Conservation (phyloP, 2,113 vertebrate species). For the Microcebus lehilahytsara region DNA sequence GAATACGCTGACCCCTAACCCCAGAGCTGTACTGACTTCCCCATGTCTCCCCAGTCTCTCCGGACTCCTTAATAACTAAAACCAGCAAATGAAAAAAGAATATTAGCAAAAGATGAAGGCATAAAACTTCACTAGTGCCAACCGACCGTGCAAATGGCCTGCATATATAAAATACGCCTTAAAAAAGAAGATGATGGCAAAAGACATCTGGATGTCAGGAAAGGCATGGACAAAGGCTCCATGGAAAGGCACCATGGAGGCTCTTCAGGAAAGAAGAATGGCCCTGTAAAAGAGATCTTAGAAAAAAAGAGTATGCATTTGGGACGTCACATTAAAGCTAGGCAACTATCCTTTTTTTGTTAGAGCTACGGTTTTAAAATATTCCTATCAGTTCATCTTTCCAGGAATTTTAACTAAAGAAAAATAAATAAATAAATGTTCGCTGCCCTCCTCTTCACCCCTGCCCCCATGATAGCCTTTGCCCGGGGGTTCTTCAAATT, state of each 20-base stretch:
- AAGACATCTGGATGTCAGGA: not conserved
- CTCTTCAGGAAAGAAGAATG: not conserved
- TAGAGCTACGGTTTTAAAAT: conserved; percentile 2
- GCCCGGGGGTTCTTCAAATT: not conserved
- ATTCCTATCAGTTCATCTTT: not conserved
- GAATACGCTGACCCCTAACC: too few relatives aligned
- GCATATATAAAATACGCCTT: not conserved
- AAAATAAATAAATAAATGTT: not conserved
- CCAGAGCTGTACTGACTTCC: not conserved
- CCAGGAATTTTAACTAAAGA: not conserved
- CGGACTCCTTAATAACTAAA: not conserved
- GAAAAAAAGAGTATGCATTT: not conserved
- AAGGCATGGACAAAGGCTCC: not conserved
- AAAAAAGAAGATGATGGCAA: not conserved
- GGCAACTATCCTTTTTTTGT: not conserved
- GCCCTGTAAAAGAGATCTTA: not conserved
- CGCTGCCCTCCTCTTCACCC: not conserved
- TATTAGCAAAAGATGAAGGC: not conserved
- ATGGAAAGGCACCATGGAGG: too few relatives aligned
- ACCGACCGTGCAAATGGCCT: not conserved
- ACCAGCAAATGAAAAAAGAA: not conserved
- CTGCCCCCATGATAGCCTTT: not conserved
- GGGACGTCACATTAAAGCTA: not conserved
- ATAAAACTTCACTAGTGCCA: not conserved
- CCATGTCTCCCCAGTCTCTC: not conserved